Evolutionary conservation across 2,113 vertebrate species (phyloP), one percentile per base, ranked within the genome.

Genomic region (Tylochromis polylepis): DNA sequence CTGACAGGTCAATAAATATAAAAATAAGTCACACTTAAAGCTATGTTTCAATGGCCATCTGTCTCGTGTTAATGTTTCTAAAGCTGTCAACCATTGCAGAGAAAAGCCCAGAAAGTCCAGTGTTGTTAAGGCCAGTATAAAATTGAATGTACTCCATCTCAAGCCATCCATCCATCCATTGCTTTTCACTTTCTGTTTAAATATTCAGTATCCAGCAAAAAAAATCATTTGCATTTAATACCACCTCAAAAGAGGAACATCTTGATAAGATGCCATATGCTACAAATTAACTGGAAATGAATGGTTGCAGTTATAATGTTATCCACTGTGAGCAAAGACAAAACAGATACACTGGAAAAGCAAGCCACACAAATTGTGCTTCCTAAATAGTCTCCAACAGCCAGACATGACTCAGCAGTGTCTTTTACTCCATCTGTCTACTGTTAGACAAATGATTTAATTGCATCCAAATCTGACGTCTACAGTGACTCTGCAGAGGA

Each of bases 1-100:
- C 57, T 83, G 91, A 91, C 79, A 84, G 88, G 82, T 91, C 92
- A 81, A 91, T 92, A 80, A 81, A 91, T 85, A 59, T 49, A 79
- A 5, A 36, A 59, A 58, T 2, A 82, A 11, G 15, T 27, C 70
- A 75, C 70, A 75, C 3, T 41, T 53, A 41, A 78, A 46, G 16
- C 24, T 11, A 41, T 3, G 57, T 65, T 87, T 83, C 57, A 58
- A 60, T 60, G 14, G 5, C 79, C 38, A 41, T 78, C 79, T 51
- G 81, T 81, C 70, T n/a, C 1, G 82, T 29, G 57, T 46, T 43
- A 67, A 22, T 14, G 27, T 51, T 49, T 67, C 41, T 22, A 57
- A 41, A 81, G 59, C 57, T 7, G n/a, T 38, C 43, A 20, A 22
- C 15, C 36, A n/a, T 58, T 27, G 3, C 51, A 11, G 56, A 77